Base-by-base conservation (phyloP, 2,797 vertebrate species). In the Sebastes iracundus region DNA sequence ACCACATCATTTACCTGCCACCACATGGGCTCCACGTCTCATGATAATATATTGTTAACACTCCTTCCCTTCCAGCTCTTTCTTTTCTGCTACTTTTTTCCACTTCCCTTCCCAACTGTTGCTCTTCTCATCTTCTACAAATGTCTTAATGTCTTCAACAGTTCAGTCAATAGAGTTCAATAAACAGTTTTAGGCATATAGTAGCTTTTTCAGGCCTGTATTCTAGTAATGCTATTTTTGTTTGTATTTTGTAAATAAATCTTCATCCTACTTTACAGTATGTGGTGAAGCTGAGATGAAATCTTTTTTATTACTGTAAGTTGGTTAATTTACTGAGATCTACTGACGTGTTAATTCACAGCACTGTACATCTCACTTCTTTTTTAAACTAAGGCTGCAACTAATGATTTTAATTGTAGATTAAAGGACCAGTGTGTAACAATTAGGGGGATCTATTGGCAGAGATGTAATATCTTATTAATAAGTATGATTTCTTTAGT, bases 231-330 rank as follows among this genome's bases (percentile, higher is more conserved):
- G 7, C 2, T 42, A 27, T 1, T 46, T 53, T 60, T 53, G 10
- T 83, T 80, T 78, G 32, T 68, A 66, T 70, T 81, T 53, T 83
- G 63, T 79, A 72, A 66, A 81, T 79, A 73, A 13, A 74, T 46
- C 4, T 22, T 58, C 49, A 77, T 66, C 35, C 56, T 70, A 66
- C n/a, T 60, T 76, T 58, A 53, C 20, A 53, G 20, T 53, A 13
- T 62, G 70, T 77, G 22, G 27, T 60, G 61, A 66, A 52, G 20
- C 2, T 78, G n/a, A 61, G 35, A 63, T 38, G 0, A 8, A 63
- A 22, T 9, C 1, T 33, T 69, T 75, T 79, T 60, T 56, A 30
- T 38, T 38, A 28, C 59, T 33, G 32, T 33, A n/a, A 66, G 2
- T 77, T 68, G 27, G 1, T 49, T 38, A 73, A 42, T 25, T 64